Conservation (phyloP, 2,888 invertebrate genomes). For the Scaptomyza caliginosa region DNA sequence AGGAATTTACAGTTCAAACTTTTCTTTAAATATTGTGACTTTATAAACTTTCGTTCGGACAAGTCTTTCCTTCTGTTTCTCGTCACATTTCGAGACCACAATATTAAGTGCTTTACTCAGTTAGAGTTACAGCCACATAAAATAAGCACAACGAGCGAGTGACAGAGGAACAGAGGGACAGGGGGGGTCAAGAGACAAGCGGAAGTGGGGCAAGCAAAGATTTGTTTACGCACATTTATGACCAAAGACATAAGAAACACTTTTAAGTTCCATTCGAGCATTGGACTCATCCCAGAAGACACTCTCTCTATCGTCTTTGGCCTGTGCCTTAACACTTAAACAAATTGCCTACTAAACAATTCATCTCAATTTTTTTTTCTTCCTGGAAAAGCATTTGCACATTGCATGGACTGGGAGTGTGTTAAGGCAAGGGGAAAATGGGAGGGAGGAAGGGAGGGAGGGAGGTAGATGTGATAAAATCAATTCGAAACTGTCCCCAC, state of each 20-base stretch:
- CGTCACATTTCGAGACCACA: neutral
- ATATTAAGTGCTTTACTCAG: constrained; percentile 23
- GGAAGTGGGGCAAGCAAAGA: constrained; percentile 19
- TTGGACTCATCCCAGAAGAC: constrained; percentile 17
- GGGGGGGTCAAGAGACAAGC: too few species aligned
- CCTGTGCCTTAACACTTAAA: constrained; percentile 59
- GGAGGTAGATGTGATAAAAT: constrained; percentile 60
- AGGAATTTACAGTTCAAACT: neutral
- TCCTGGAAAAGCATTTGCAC: constrained; percentile 39
- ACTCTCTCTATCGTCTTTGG: neutral
- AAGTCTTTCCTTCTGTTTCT: neutral
- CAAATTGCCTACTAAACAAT: constrained; percentile 75
- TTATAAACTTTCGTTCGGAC: neutral
- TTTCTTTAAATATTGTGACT: neutral
- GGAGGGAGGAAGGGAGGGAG: too few species aligned
- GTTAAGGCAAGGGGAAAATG: neutral
- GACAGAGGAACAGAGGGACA: too few species aligned
- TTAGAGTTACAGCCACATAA: constrained; percentile 26
- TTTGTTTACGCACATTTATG: constrained; percentile 61
- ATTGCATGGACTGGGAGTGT: neutral
- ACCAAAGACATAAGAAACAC: constrained; percentile 50
- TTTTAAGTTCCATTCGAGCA: constrained; percentile 45
- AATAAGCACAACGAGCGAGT: constrained; percentile 10
- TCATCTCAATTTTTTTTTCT: constrained; percentile 65
- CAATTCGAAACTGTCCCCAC: constrained; percentile 51